These are phyloP conservation scores for Romanogobio albipinnatus DNA, from an alignment of 2,113 vertebrate genomes.

Conservation along the genomic window DNA sequence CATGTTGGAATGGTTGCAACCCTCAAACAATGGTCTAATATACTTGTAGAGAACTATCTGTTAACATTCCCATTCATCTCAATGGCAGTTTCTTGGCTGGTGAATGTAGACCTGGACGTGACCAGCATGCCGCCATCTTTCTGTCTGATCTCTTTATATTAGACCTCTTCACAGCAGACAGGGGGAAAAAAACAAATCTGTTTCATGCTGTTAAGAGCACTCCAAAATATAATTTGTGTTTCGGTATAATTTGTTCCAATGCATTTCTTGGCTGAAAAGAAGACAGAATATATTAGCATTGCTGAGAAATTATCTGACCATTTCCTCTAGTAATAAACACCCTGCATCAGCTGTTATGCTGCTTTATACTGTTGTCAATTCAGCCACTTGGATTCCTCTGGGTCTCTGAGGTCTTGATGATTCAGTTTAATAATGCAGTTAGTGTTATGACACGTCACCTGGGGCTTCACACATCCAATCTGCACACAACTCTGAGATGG, in stretches of 20 bases:
- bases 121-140: background rate
- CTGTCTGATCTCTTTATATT: background rate
- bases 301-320: background rate
- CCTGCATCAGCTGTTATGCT: background rate
- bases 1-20: background rate
- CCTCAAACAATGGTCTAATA: background rate
- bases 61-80: background rate
- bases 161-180: background rate
- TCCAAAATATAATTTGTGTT: background rate
- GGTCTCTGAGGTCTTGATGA: slow-evolving; percentile 19
- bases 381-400: background rate
- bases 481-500: background rate
- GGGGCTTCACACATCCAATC: slow-evolving; percentile 17
- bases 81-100: slow-evolving; percentile 22
- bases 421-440: slow-evolving; percentile 6
- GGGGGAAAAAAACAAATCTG: background rate
- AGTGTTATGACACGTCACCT: slow-evolving; percentile 13
- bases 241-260: background rate
- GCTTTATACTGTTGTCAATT: background rate
- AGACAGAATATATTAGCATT: background rate
- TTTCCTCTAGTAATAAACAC: slow-evolving; percentile 6
- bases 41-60: background rate
- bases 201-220: background rate
- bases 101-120: background rate
- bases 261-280: background rate